Percentiles rank a stretch among this genome's conserved stretches.
Conservation (phyloP, 2,888 invertebrate species). For the Frankliniella intonsa region DNA sequence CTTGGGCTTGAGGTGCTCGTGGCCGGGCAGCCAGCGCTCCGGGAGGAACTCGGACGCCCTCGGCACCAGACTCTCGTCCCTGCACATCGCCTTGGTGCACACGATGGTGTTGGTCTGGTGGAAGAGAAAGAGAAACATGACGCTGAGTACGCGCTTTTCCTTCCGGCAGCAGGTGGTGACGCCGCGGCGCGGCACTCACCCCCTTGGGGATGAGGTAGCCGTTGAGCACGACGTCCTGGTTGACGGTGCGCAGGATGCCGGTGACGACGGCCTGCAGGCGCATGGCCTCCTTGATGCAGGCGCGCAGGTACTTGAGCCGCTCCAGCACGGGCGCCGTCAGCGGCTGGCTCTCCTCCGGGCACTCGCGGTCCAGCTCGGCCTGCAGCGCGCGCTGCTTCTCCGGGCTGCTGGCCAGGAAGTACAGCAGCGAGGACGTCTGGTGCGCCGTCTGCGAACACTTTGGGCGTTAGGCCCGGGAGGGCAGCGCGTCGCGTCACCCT, state of each 20-base stretch:
- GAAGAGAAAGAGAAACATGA: background rate
- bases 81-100: background rate
- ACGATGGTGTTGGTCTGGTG: background rate
- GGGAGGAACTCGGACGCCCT: background rate
- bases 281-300: slow-evolving; percentile 77
- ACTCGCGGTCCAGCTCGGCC: slow-evolving; percentile 63
- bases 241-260: slow-evolving; percentile 76
- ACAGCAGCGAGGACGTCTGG: slow-evolving; percentile 59
- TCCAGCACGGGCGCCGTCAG: slow-evolving; percentile 65
- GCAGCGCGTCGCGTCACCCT: too few relatives aligned
- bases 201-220: slow-evolving; percentile 82
- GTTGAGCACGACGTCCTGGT: slow-evolving; percentile 72
- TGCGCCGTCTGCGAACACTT: background rate
- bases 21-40: slow-evolving; percentile 9
- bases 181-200: slow-evolving; percentile 52
- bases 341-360: slow-evolving; percentile 57
- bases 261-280: slow-evolving; percentile 80
- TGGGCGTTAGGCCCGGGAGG: too few relatives aligned
- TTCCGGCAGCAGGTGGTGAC: background rate
- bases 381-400: slow-evolving; percentile 75
- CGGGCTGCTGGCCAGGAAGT: slow-evolving; percentile 70
- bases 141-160: background rate
- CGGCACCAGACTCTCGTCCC: background rate
- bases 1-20: background rate
- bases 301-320: slow-evolving; percentile 73